Percentiles rank a stretch among this genome's conserved stretches.
These are phyloP conservation scores for Eupristina koningsbergeri DNA, from an alignment of 1,140 invertebrate genomes.

Conservation along the genomic window DNA sequence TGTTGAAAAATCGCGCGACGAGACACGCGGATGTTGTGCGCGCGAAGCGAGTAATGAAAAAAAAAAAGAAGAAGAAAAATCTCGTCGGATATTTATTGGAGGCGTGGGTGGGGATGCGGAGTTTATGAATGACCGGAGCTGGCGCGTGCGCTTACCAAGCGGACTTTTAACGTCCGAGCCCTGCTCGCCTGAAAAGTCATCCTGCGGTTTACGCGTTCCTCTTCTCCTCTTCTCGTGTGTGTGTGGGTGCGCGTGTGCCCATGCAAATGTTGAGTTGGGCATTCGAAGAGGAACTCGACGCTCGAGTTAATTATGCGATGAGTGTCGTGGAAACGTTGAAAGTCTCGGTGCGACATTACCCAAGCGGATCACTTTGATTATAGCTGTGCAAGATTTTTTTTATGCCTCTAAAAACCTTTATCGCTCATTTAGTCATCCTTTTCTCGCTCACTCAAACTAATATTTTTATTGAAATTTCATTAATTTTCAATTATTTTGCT, in stretches of 20 bases:
- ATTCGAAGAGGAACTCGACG: background rate
- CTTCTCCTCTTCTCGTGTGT: too few relatives aligned
- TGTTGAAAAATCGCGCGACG: background rate
- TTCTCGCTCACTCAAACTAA: too few relatives aligned
- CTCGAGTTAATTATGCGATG: constrained; percentile 26
- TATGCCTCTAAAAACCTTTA: background rate
- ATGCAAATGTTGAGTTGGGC: background rate
- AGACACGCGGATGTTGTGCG: background rate
- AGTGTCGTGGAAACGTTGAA: background rate
- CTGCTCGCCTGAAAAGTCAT: background rate
- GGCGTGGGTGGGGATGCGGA: background rate
- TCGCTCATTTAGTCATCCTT: too few relatives aligned
- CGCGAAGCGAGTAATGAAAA: background rate
- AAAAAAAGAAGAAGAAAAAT: background rate
- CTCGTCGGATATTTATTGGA: background rate
- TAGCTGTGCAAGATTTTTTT: background rate
- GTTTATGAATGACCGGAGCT: background rate
- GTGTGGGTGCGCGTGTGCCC: too few relatives aligned
- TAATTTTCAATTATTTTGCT: too few relatives aligned
- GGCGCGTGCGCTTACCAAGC: background rate
- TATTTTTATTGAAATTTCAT: too few relatives aligned
- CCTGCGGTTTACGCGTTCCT: too few relatives aligned
- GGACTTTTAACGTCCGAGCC: background rate
- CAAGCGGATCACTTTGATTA: background rate
- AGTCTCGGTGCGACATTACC: background rate